A percentile compares a stretch with the other conserved stretches of the same genome.
These are phyloP conservation scores for Stylophora pistillata DNA, from an alignment of 64 coral and sea anemone species.

Conservation along the genomic window DNA sequence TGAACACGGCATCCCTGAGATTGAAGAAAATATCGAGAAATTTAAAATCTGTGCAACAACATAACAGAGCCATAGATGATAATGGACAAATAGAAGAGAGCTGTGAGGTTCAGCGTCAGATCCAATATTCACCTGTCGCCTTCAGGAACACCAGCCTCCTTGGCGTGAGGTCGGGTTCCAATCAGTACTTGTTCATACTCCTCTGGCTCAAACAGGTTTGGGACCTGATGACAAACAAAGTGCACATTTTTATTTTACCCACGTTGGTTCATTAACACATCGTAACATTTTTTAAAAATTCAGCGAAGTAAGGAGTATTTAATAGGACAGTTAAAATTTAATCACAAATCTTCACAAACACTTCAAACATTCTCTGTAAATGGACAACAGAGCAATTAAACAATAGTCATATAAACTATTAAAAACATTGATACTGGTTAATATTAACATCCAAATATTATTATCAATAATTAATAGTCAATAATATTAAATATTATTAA, in stretches of 20 bases:
- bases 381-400: too few relatives aligned
- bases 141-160: slow-evolving; percentile 94
- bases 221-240: slow-evolving; percentile 54
- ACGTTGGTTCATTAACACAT: not conserved
- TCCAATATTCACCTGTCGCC: slow-evolving; percentile 68
- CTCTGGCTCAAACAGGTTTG: slow-evolving; percentile 97
- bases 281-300: not conserved
- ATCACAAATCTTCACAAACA: too few relatives aligned
- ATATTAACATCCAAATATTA: too few relatives aligned
- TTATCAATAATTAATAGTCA: too few relatives aligned
- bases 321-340: too few relatives aligned
- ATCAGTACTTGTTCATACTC: slow-evolving; percentile 94
- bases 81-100: not conserved
- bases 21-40: not conserved
- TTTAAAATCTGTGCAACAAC: not conserved
- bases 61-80: too few relatives aligned
- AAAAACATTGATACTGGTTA: too few relatives aligned
- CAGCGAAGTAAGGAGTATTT: too few relatives aligned
- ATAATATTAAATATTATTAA: too few relatives aligned
- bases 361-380: too few relatives aligned
- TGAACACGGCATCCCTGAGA: slow-evolving; percentile 89
- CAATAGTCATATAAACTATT: too few relatives aligned
- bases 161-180: slow-evolving; percentile 90
- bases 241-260: too few relatives aligned
- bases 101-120: not conserved